A percentile compares a stretch with the other conserved stretches of the same genome.
These are phyloP conservation scores for Selenia dentaria DNA, from an alignment of 2,888 invertebrate genomes.

Conservation along the genomic window DNA sequence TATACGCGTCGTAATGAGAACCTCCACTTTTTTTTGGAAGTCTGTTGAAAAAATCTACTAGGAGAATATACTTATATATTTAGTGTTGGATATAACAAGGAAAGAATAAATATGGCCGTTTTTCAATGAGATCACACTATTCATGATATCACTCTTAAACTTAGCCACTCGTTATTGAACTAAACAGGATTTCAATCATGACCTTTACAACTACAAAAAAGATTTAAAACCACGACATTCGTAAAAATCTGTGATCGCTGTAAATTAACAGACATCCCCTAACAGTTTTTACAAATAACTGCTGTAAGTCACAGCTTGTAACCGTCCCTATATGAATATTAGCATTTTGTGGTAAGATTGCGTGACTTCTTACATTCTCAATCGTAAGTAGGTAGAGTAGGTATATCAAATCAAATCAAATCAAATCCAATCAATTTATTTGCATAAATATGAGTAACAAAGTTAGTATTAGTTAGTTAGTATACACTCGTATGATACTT, in stretches of 20 bases:
- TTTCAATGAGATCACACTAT: slow-evolving; percentile 18
- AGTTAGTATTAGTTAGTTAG: no score
- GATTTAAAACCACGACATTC: not conserved
- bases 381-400: no score
- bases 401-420: no score
- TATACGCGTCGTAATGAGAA: no score
- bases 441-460: no score
- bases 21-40: no score
- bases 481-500: no score
- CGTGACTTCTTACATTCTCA: not conserved
- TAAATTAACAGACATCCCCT: not conserved
- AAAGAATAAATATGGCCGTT: not conserved
- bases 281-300: not conserved
- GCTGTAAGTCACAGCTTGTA: not conserved
- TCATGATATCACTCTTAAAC: slow-evolving; percentile 19
- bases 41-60: no score
- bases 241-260: no score
- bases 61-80: no score
- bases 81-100: no score
- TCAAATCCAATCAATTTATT: no score
- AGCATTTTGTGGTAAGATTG: not conserved
- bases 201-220: slow-evolving; percentile 7
- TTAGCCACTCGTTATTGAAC: slow-evolving; percentile 9
- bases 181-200: slow-evolving; percentile 21
- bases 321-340: not conserved